These are phyloP conservation scores for Spheniscus mendiculus DNA, from an alignment of 2,113 vertebrate genomes.

Conservation along the genomic window DNA sequence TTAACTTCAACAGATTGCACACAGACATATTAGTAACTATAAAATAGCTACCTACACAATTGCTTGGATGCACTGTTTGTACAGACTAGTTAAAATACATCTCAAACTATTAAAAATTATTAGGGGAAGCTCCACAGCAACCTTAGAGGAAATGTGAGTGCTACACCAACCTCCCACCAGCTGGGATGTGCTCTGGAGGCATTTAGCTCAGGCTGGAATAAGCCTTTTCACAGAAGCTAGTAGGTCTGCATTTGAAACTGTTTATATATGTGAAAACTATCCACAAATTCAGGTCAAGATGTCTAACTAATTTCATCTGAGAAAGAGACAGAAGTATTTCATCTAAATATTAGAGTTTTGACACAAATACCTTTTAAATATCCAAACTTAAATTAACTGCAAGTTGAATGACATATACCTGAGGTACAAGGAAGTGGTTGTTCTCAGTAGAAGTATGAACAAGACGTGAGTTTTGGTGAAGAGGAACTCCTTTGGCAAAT, in stretches of 20 bases:
- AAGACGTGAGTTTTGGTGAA: background rate
- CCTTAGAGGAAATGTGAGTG: background rate
- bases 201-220: background rate
- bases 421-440: too few relatives aligned
- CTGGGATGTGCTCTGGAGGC: background rate
- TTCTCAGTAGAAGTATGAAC: background rate
- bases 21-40: background rate
- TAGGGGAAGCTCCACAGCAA: background rate
- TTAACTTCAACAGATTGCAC: background rate
- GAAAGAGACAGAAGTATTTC: background rate
- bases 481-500: background rate
- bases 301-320: background rate
- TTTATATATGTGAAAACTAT: fast-evolving
- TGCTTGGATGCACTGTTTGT: background rate
- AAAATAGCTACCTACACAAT: background rate
- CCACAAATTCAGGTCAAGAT: background rate
- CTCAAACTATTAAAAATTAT: background rate
- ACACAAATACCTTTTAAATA: background rate
- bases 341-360: background rate
- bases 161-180: background rate
- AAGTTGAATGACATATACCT: fast-evolving
- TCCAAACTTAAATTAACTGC: background rate
- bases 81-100: background rate
- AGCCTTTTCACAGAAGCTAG: background rate
- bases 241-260: background rate